These are phyloP conservation scores for Candidula unifasciata DNA, from an alignment of 2,888 invertebrate genomes.

Conservation along the genomic window DNA sequence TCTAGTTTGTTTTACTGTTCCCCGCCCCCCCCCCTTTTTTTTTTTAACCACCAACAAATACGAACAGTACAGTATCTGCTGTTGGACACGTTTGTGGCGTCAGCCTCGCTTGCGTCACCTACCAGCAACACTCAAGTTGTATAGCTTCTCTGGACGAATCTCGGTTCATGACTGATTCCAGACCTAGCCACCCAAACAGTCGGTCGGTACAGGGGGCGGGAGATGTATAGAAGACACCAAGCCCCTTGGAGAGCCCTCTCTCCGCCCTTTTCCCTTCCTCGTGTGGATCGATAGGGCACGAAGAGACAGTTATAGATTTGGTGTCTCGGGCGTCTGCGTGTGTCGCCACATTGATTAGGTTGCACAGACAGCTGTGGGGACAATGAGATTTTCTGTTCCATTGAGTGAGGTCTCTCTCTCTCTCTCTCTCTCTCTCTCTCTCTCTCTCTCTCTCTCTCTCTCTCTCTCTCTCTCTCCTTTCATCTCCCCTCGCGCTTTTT, in stretches of 20 bases:
- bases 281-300: constrained; percentile 25
- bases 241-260: not conserved
- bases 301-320: constrained; percentile 24
- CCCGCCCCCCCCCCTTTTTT: too few relatives aligned
- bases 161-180: too few relatives aligned
- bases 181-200: too few relatives aligned
- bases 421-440: not conserved
- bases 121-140: not conserved
- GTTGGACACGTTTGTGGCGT: too few relatives aligned
- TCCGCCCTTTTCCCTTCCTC: too few relatives aligned
- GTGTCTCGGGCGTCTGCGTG: constrained; percentile 38
- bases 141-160: too few relatives aligned
- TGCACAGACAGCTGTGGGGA: constrained; percentile 21
- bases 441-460: not conserved
- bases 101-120: not conserved
- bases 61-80: too few relatives aligned
- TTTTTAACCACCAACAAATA: too few relatives aligned
- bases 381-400: constrained; percentile 14
- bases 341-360: constrained; percentile 38
- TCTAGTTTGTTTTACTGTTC: too few relatives aligned
- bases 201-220: too few relatives aligned
- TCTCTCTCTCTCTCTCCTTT: constrained; percentile 9
- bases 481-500: not conserved
- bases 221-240: not conserved
- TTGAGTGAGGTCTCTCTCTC: not conserved